These are phyloP conservation scores for Aix galericulata DNA, from an alignment of 2,113 vertebrate genomes.

Conservation along the genomic window DNA sequence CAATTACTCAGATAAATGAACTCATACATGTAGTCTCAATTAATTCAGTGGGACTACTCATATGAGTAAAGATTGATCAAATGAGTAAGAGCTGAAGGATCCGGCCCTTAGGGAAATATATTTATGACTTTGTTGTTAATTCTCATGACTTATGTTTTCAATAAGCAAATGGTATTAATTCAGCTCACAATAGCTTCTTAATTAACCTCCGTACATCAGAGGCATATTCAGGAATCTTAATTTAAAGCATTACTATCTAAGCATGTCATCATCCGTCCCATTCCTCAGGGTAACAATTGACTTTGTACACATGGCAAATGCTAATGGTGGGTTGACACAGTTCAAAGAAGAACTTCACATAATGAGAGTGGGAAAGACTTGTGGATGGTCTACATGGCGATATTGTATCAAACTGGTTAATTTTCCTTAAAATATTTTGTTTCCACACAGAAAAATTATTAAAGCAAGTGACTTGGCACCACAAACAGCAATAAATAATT, in stretches of 20 bases:
- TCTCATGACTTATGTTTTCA: conserved; percentile 67
- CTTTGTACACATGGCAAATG: conserved; percentile 50
- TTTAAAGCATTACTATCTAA: conserved; percentile 68
- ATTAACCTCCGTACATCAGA: conserved; percentile 70
- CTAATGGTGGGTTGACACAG: conserved; percentile 17
- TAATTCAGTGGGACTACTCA: conserved; percentile 32
- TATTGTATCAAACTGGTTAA: not conserved
- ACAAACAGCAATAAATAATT: not conserved
- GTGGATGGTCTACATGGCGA: not conserved
- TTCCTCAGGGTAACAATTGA: conserved; percentile 58
- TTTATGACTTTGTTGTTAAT: conserved; percentile 70
- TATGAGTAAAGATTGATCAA: conserved; percentile 10
- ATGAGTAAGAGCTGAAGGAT: conserved; percentile 44
- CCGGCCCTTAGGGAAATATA: conserved; percentile 45
- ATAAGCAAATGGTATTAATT: conserved; percentile 73
- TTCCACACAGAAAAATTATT: not conserved
- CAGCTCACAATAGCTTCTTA: conserved; percentile 69
- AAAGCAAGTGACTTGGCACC: not conserved
- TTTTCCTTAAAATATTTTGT: not conserved
- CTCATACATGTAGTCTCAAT: conserved; percentile 39
- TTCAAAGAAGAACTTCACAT: conserved; percentile 44
- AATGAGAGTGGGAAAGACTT: conserved; percentile 22
- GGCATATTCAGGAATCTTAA: conserved; percentile 64
- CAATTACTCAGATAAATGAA: conserved; percentile 8
- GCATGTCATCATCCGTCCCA: conserved; percentile 58